Conservation (phyloP, 2,113 vertebrate species). For the Gymnobelideus leadbeateri region DNA sequence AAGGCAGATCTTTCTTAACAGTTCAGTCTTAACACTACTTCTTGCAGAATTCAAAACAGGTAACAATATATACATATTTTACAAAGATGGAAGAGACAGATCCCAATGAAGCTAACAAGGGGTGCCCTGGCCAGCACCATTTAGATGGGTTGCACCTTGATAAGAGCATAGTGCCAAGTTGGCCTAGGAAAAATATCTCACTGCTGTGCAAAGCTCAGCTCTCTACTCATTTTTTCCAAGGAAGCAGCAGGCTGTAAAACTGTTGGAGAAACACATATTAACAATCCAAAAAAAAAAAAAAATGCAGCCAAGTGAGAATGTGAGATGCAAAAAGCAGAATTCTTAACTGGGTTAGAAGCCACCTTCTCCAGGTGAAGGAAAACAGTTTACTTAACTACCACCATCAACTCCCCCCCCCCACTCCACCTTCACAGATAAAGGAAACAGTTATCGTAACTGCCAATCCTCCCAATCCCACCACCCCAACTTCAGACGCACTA, state of each 20-base stretch:
- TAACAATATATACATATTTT: neutral
- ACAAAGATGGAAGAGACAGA: neutral
- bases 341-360: conserved; percentile 10
- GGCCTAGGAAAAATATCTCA: neutral
- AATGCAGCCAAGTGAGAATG: neutral
- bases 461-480: neutral
- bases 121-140: neutral
- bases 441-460: neutral
- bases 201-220: neutral
- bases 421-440: neutral
- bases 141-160: neutral
- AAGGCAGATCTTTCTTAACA: accelerated
- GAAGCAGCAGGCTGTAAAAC: neutral
- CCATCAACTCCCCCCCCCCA: neutral
- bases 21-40: neutral
- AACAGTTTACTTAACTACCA: neutral
- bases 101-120: neutral
- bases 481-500: neutral
- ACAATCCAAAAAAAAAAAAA: neutral
- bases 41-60: accelerated
- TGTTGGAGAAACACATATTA: conserved; percentile 32
- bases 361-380: neutral
- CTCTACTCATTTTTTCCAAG: neutral
- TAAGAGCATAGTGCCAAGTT: neutral
- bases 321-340: neutral